phyloP scores from a whole-genome alignment of 2,888 invertebrate genomes.

The Coleophora flavipennella region DNA sequence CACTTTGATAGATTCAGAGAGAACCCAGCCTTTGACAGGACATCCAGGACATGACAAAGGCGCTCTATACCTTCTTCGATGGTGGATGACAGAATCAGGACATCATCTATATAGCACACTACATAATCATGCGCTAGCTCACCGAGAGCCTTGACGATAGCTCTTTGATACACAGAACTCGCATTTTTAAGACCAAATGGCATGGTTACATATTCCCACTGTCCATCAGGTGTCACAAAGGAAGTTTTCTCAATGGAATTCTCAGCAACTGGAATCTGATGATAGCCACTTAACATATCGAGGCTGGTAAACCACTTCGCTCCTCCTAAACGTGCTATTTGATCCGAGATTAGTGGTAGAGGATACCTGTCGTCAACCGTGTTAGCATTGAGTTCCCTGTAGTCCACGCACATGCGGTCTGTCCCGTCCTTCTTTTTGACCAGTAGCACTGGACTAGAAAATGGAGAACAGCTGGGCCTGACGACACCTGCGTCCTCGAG shows the following conservation, averaged over 20 bases:
- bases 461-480: conserved; percentile 10
- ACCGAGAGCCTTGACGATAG: conserved; percentile 15
- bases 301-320: conserved; percentile 2
- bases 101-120: conserved; percentile 15
- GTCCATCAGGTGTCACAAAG: too few relatives aligned
- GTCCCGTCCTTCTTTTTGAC: conserved; percentile 11
- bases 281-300: conserved; percentile 7
- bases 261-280: conserved; percentile 2
- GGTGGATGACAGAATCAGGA: conserved; percentile 5
- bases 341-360: too few relatives aligned
- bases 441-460: conserved; percentile 10
- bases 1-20: conserved; percentile 19
- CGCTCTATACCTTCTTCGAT: conserved; percentile 7
- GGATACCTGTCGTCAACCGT: conserved; percentile 12
- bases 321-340: conserved; percentile 2
- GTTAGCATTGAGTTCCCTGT: conserved; percentile 11
- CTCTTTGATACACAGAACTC: conserved; percentile 11
- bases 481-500: conserved; percentile 4
- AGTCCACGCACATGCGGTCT: too few relatives aligned
- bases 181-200: conserved; percentile 12
- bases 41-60: conserved; percentile 5
- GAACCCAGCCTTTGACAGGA: conserved; percentile 12
- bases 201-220: too few relatives aligned
- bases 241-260: conserved; percentile 9
- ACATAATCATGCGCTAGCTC: conserved; percentile 7